phyloP scores from a whole-genome alignment of 2,888 invertebrate genomes.

The Palloptera scutellata region DNA sequence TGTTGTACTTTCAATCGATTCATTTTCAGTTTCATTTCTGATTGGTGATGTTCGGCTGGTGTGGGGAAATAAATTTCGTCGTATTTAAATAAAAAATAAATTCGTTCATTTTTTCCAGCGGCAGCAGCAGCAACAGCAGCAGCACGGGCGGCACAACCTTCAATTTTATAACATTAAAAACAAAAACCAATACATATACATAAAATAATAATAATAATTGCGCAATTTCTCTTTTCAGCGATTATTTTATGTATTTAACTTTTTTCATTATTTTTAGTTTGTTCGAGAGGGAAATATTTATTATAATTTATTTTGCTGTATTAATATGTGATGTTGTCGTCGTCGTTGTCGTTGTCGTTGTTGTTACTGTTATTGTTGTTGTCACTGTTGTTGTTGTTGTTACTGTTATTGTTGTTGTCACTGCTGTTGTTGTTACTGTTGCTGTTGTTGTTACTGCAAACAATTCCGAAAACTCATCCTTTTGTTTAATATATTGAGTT shows the following conservation, averaged over 20 bases:
- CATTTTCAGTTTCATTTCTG: slow-evolving; percentile 62
- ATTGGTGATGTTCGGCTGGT: slow-evolving; percentile 53
- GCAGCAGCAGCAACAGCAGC: not conserved
- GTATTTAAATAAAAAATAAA: slow-evolving; percentile 1
- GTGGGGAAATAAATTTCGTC: not conserved
- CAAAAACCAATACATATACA: slow-evolving; percentile 5
- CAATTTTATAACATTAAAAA: slow-evolving; percentile 25
- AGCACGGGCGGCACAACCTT: slow-evolving; percentile 10
- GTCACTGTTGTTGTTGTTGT: too few species aligned
- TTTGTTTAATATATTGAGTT: too few species aligned
- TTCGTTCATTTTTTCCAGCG: not conserved
- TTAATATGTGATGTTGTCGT: slow-evolving; percentile 3
- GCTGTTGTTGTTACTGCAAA: too few species aligned
- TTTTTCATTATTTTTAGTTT: not conserved
- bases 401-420: too few species aligned
- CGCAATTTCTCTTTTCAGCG: slow-evolving; percentile 9
- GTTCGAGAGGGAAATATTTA: slow-evolving; percentile 21
- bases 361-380: too few species aligned
- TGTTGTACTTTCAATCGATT: slow-evolving; percentile 53
- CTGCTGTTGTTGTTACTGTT: too few species aligned
- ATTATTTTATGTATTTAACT: not conserved
- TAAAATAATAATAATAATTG: slow-evolving; percentile 18
- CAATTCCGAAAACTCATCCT: too few species aligned
- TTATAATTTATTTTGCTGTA: slow-evolving; percentile 13
- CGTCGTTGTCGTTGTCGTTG: slow-evolving; percentile 12